Percentiles rank a stretch among this genome's conserved stretches.
These are phyloP conservation scores for Athalia circularis DNA, from an alignment of 2,888 invertebrate species.

Conservation along the genomic window DNA sequence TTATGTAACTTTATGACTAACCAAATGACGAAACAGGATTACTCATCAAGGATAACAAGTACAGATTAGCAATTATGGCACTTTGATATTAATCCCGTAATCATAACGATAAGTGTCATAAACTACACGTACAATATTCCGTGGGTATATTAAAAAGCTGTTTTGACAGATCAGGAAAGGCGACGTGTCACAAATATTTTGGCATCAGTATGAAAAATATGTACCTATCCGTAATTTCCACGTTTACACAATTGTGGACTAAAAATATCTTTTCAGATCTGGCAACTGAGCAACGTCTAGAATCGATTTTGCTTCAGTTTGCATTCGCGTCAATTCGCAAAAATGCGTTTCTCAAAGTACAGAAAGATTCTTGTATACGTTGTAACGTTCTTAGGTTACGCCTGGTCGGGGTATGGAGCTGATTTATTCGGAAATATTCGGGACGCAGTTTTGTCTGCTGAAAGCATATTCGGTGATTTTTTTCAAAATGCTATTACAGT, in stretches of 20 bases:
- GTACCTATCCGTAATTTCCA: conserved; percentile 26
- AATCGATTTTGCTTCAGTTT: background rate
- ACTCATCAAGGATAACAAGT: no score
- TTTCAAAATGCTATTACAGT: conserved; percentile 84
- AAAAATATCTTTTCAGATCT: conserved; percentile 24
- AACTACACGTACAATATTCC: no score
- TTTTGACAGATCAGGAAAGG: background rate
- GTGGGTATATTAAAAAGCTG: background rate
- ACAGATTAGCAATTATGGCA: no score
- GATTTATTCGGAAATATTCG: conserved; percentile 83
- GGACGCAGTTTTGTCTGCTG: conserved; percentile 88
- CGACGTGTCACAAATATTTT: background rate
- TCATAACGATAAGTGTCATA: no score
- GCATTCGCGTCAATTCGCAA: background rate
- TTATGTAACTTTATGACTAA: no score
- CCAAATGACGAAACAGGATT: no score
- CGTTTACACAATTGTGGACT: conserved; percentile 4
- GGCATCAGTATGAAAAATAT: background rate
- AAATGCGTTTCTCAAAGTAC: conserved; percentile 84
- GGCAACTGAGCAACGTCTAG: background rate
- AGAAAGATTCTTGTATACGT: conserved; percentile 85
- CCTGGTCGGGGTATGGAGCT: conserved; percentile 88
- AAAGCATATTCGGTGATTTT: conserved; percentile 87
- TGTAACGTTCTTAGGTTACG: conserved; percentile 86
- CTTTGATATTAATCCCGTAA: no score